A percentile compares a stretch with the other conserved stretches of the same genome.
phyloP scores from a whole-genome alignment of 2,888 invertebrate genomes.

The Euproctis similis region DNA sequence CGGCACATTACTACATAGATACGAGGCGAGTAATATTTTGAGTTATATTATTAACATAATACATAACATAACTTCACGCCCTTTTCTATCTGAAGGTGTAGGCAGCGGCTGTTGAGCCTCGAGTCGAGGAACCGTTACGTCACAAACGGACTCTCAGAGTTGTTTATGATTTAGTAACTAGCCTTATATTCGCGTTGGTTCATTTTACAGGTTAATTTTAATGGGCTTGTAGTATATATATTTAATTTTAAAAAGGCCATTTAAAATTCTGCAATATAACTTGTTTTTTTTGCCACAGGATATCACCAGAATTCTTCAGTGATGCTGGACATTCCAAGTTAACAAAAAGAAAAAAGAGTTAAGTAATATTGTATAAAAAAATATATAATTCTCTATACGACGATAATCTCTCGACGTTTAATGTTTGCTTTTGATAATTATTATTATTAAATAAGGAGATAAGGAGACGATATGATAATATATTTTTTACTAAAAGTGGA shows the following conservation, averaged over 20 bases:
- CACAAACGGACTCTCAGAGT: too few species aligned
- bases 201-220: too few species aligned
- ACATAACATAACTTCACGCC: too few species aligned
- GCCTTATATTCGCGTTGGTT: too few species aligned
- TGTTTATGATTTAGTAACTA: too few species aligned
- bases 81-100: too few species aligned
- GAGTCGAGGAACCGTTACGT: too few species aligned
- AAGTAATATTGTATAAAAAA: too few species aligned
- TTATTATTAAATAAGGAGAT: too few species aligned
- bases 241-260: not conserved
- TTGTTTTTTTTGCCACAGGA: constrained; percentile 42
- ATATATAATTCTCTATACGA: constrained; percentile 41
- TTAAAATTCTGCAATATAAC: too few species aligned
- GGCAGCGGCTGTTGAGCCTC: too few species aligned
- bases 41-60: not conserved
- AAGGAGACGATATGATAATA: constrained; percentile 23
- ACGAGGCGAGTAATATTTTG: constrained; percentile 41
- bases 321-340: constrained; percentile 65
- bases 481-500: constrained; percentile 23
- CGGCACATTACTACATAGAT: constrained; percentile 53
- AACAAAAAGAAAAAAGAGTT: constrained; percentile 14
- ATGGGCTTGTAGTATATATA: too few species aligned
- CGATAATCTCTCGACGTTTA: constrained; percentile 58
- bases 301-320: constrained; percentile 62
- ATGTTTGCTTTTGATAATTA: constrained; percentile 29